phyloP scores from a whole-genome alignment of 2,113 vertebrate genomes.

The Phainopepla nitens region DNA sequence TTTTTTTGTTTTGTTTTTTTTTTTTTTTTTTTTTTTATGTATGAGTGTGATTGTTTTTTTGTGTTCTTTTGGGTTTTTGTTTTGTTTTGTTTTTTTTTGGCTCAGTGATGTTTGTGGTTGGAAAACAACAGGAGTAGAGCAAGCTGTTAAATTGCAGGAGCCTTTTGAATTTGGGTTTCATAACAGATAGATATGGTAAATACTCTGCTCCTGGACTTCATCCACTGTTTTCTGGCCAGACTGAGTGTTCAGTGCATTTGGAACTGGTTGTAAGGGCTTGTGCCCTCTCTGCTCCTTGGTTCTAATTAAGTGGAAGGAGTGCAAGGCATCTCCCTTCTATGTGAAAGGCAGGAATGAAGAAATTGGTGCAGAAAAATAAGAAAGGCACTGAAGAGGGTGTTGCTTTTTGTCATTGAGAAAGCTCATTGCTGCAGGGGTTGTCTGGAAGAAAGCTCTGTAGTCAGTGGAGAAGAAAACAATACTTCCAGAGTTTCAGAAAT shows the following conservation, averaged over 20 bases:
- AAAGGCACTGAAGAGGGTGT: background rate
- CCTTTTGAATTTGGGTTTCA: background rate
- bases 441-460: background rate
- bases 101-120: background rate
- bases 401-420: background rate
- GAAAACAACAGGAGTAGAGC: background rate
- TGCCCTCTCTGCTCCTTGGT: background rate
- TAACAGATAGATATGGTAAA: background rate
- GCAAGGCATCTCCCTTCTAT: background rate
- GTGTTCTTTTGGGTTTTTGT: no score
- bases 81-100: background rate
- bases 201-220: background rate
- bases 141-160: background rate
- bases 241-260: background rate
- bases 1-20: no score
- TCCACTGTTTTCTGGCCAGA: background rate
- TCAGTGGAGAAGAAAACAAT: background rate
- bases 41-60: background rate
- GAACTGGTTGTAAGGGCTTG: background rate
- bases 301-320: background rate
- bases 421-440: accelerated
- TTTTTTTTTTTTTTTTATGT: no score
- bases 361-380: background rate
- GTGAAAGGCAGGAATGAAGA: background rate
- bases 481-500: background rate